phyloP scores from a whole-genome alignment of 1,140 invertebrate species.

The Diorhabda carinulata region DNA sequence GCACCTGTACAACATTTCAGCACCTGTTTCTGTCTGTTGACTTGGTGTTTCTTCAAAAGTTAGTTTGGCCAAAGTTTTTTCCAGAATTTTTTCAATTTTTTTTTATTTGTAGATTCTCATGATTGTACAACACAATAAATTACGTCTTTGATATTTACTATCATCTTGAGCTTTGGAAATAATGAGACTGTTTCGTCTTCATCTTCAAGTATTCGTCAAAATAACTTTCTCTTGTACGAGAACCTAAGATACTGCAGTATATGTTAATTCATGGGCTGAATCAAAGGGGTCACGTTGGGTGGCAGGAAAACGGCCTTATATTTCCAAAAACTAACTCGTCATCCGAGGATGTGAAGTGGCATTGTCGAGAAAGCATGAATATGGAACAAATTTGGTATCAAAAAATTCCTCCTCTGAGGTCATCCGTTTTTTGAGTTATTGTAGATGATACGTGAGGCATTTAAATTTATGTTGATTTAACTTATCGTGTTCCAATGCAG shows the following conservation, averaged over 20 bases:
- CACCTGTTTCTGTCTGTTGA: neutral
- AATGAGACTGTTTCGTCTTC: neutral
- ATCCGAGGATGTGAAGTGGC: constrained; percentile 1
- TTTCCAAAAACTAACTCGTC: neutral
- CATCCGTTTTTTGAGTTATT: too few species aligned
- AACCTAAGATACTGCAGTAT: constrained; percentile 28
- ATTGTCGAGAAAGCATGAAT: neutral
- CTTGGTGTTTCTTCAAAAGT: neutral
- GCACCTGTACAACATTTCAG: neutral
- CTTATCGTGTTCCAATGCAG: too few species aligned
- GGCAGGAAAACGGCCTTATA: constrained; percentile 44
- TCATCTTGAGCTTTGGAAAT: too few species aligned
- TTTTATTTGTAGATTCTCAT: neutral
- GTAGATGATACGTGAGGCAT: too few species aligned
- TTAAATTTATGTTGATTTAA: too few species aligned
- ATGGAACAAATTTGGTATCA: too few species aligned
- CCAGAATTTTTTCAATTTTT: neutral
- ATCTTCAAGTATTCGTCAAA: constrained; percentile 15
- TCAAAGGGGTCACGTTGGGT: constrained; percentile 35
- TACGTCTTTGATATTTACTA: neutral
- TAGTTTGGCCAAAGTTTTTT: constrained; percentile 1
- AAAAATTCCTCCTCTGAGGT: too few species aligned
- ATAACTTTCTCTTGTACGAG: constrained; percentile 27
- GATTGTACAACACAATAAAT: neutral
- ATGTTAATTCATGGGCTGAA: too few species aligned